phyloP scores from a whole-genome alignment of 2,888 invertebrate species.

The Euplexia lucipara region DNA sequence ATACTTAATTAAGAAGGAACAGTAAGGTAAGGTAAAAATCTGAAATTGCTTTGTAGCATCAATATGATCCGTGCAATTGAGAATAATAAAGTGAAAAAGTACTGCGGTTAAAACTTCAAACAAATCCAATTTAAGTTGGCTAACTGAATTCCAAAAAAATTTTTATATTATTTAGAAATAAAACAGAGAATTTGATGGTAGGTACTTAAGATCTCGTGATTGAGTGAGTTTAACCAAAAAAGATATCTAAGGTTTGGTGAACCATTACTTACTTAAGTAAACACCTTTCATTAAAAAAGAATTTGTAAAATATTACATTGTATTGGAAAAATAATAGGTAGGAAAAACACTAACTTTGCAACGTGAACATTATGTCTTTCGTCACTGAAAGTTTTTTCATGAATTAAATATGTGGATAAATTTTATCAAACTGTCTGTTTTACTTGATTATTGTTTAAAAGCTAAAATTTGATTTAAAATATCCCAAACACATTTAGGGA shows the following conservation, averaged over 20 bases:
- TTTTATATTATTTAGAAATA: neutral
- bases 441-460: too few relatives aligned
- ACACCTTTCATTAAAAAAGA: neutral
- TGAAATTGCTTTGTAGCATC: neutral
- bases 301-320: neutral
- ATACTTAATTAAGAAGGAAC: too few relatives aligned
- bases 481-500: too few relatives aligned
- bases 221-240: constrained; percentile 1
- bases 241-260: neutral
- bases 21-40: neutral
- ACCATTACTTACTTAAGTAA: constrained; percentile 2
- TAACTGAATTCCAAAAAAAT: neutral
- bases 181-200: neutral
- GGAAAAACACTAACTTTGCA: neutral
- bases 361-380: neutral
- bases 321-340: neutral
- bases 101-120: too few relatives aligned
- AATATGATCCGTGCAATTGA: neutral
- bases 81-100: neutral
- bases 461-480: too few relatives aligned
- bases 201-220: neutral
- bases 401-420: too few relatives aligned
- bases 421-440: too few relatives aligned
- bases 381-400: neutral
- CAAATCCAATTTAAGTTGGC: constrained; percentile 3